Conservation (phyloP, 2,888 invertebrate genomes). For the Hyppa rectilinea region DNA sequence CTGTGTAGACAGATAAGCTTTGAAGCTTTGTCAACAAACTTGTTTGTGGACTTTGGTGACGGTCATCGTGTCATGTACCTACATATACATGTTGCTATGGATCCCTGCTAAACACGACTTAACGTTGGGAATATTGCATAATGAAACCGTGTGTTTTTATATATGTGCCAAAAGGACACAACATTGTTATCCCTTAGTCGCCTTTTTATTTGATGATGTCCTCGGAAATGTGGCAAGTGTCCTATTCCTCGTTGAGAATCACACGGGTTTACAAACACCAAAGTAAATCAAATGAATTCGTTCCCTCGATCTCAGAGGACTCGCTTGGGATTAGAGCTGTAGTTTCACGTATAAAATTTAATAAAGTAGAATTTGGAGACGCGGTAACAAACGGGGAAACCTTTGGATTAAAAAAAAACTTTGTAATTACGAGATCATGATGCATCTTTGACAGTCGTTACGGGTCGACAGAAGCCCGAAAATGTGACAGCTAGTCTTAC, state of each 20-base stretch:
- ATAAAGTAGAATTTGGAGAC: not conserved
- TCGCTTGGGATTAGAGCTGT: not conserved
- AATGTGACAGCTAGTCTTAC: too few relatives aligned
- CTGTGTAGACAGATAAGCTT: slow-evolving; percentile 39
- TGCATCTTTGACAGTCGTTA: too few relatives aligned
- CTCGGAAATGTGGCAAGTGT: not conserved
- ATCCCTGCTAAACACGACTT: too few relatives aligned
- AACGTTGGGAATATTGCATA: not conserved
- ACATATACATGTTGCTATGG: not conserved
- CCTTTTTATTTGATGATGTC: slow-evolving; percentile 11
- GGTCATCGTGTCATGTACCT: slow-evolving; percentile 13
- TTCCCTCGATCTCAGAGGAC: not conserved
- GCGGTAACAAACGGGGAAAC: not conserved
- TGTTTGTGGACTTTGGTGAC: slow-evolving; percentile 33
- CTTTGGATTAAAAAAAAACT: not conserved
- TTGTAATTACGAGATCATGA: not conserved
- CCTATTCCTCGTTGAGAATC: slow-evolving; percentile 8
- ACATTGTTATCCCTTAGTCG: slow-evolving; percentile 2
- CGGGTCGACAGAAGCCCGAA: too few relatives aligned
- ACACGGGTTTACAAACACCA: slow-evolving; percentile 19
- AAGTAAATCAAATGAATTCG: slow-evolving; percentile 11
- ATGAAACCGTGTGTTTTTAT: not conserved
- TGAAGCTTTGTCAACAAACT: slow-evolving; percentile 40
- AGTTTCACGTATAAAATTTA: not conserved
- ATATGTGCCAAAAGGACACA: not conserved